Percentiles rank a stretch among this genome's conserved stretches.
These are phyloP conservation scores for Pangasius mekongensis DNA, from an alignment of 2,797 vertebrate genomes.

Conservation along the genomic window DNA sequence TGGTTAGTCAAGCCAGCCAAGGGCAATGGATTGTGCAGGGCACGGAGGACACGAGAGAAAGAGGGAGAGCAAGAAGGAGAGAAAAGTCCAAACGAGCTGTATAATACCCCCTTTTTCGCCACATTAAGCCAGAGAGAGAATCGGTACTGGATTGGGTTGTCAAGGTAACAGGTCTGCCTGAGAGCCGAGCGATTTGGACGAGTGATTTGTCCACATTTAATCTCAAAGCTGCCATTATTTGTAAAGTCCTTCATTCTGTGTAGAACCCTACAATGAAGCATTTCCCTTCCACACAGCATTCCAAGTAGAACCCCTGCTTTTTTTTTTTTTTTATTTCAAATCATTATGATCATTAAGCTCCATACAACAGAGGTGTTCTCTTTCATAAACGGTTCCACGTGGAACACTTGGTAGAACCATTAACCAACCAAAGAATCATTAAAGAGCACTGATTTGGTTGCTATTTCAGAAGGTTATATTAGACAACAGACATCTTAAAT, in stretches of 20 bases:
- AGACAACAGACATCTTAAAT: background rate
- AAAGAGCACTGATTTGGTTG: background rate
- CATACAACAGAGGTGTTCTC: background rate
- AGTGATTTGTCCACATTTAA: slow-evolving; percentile 65
- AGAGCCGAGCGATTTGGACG: slow-evolving; percentile 63
- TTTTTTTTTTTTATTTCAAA: background rate
- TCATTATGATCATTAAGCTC: background rate
- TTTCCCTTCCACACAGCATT: background rate
- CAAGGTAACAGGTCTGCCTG: slow-evolving; percentile 72
- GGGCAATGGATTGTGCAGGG: slow-evolving; percentile 69
- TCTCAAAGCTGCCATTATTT: slow-evolving; percentile 49
- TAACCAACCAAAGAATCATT: background rate
- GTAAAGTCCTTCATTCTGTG: slow-evolving; percentile 27
- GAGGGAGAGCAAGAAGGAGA: slow-evolving; percentile 14
- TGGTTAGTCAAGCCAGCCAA: slow-evolving; percentile 62
- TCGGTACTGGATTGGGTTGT: slow-evolving; percentile 69
- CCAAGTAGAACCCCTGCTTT: background rate
- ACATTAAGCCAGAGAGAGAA: slow-evolving; percentile 72
- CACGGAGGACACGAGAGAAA: slow-evolving; percentile 48
- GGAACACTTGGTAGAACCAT: background rate
- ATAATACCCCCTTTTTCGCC: slow-evolving; percentile 72
- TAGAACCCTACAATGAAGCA: background rate
- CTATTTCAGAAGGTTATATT: background rate
- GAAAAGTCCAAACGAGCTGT: slow-evolving; percentile 59
- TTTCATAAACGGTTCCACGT: background rate